A percentile compares a stretch with the other conserved stretches of the same genome.
Conservation (phyloP, 23 tunicate genomes). For the Trididemnum miniatum region DNA sequence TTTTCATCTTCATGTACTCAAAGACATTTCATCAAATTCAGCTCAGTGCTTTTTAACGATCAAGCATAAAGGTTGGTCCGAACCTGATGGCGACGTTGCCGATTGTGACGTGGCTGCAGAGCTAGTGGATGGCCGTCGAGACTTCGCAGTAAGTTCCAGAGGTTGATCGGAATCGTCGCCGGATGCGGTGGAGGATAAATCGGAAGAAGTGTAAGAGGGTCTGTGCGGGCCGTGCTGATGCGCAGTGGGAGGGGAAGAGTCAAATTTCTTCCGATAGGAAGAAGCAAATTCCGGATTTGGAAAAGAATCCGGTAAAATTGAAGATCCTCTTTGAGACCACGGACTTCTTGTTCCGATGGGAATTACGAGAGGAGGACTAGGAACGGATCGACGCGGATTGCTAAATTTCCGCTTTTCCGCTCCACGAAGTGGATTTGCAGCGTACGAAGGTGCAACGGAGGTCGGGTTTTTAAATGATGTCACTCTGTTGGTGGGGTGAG, state of each 20-base stretch:
- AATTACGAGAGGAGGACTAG: constrained; percentile 4
- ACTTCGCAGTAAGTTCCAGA: constrained; percentile 20
- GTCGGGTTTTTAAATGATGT: too few relatives aligned
- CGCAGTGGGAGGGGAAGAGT: constrained; percentile 1
- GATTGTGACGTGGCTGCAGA: constrained; percentile 2
- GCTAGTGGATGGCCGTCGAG: not conserved
- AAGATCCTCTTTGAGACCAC: constrained; percentile 47
- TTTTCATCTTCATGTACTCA: too few relatives aligned
- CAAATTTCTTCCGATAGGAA: too few relatives aligned
- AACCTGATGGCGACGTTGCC: not conserved
- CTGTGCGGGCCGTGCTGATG: constrained; percentile 6
- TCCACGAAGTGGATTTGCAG: too few relatives aligned
- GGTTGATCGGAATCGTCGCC: not conserved
- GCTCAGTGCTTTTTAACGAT: constrained; percentile 12
- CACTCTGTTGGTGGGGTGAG: too few relatives aligned
- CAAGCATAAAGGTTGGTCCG: constrained; percentile 31
- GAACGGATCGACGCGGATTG: not conserved
- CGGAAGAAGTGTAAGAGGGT: not conserved
- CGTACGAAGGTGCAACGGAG: too few relatives aligned
- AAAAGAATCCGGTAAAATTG: not conserved
- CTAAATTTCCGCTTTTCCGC: not conserved
- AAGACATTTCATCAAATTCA: too few relatives aligned
- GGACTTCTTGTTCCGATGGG: constrained; percentile 68
- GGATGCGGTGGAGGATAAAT: not conserved
- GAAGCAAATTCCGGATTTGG: not conserved